Evolutionary conservation across 37 sponge, comb jelly and placozoan species (phyloP), one percentile per base, ranked within the genome.

Genomic region (Crambe crambe): DNA sequence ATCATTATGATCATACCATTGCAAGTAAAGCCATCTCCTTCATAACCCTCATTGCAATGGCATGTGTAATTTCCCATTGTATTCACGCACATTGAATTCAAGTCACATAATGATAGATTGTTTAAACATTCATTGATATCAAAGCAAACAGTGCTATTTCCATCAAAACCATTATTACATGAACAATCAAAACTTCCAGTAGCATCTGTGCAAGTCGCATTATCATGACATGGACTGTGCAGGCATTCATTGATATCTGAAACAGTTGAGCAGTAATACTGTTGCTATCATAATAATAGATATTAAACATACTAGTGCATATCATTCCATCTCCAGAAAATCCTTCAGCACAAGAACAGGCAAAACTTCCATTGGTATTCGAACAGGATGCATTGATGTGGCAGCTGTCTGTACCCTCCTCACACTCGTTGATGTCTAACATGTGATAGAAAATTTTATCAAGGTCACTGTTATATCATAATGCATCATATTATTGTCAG

Each of bases 91-190:
- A 0, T 9, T 8, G 75, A 63, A 74, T 74, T 81, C 2, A 6
- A 2, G 15, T 58, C 29, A 59, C 81, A 81, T 2, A 10, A 42
- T n/a, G 58, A 25, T 1, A 6, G 9, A 2, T 37, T 79, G 38
- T 9, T 29, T 6, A 38, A 43, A 39, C 81, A 81, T 32, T 81
- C 81, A 72, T 81, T 35, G 21, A 81, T 60, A 42, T 81, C 81
- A 60, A 23, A 65, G 65, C 82, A 81, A 36, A 34, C 22, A 59
- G 59, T 40, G 18, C 83, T 74, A 74, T 73, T 32, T 73, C 83
- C 83, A 5, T 8, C 54, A 64, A 68, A 86, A 0, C 87, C 87
- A 79, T 26, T 1, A 0, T 65, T 62, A 77, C 89, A 88, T 1
- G 32, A 20, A 42, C 89, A 88, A 23, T 4, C 22, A 41, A 68